Base-by-base conservation (phyloP, 2,797 vertebrate genomes). In the Orestias chungarensis region DNA sequence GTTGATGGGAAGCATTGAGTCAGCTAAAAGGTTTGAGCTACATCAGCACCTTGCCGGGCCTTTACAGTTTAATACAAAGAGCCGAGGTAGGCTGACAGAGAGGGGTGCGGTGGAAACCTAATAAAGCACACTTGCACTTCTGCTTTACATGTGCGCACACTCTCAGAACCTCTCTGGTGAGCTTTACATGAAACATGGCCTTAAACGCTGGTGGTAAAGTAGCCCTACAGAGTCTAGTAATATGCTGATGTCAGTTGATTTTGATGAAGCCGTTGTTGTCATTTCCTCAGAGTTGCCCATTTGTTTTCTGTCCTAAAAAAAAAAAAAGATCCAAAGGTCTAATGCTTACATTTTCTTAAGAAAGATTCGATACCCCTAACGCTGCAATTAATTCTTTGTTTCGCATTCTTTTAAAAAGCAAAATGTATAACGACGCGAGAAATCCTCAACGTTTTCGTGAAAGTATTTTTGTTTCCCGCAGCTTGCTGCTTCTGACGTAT, bases 21-120 rank as follows among this genome's bases (percentile, higher is more conserved):
- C 92, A 93, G 91, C 93, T 90, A 82, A 91, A 91, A 86, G 83
- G 81, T 88, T 90, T 69, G 78, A 88, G 90, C 88, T 57, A 88
- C 50, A 90, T 93, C 93, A 93, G 93, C 93, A 93, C 86, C 90
- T 90, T 75, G 82, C 52, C 80, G 86, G 88, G 85, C 84, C 83
- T 91, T 90, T 78, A 82, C 81, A 82, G 82, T 91, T 91, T 89
- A 87, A 90, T 90, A 88, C 86, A 83, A 81, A 82, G 80, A 80
- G 78, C 44, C 15, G 23, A 68, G 73, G 72, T 78, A 64, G 77
- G 74, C 76, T 88, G 87, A 91, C 81, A 71, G 82, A 75, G 81
- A 72, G 82, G 52, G 76, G 75, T 79, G 82, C 80, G 71, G 77
- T 57, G 57, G 79, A 85, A 78, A 78, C 70, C 70, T 64, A 75